Conservation (phyloP, 2,113 vertebrate genomes). For the Thinocorus orbignyianus region DNA sequence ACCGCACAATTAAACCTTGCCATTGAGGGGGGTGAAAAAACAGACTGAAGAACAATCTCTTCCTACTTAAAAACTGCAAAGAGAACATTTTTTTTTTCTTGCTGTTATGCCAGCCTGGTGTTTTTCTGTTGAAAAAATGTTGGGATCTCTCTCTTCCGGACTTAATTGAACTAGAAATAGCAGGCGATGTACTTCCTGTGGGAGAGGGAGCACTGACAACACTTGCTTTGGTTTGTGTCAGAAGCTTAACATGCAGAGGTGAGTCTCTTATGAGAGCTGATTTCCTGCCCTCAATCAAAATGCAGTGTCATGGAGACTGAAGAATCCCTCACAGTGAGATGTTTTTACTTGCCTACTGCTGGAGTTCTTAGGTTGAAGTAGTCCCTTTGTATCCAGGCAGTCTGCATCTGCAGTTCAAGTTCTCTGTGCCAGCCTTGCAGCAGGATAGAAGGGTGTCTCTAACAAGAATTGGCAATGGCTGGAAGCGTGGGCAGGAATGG, state of each 20-base stretch:
- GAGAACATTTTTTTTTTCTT: background rate
- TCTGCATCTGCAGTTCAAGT: background rate
- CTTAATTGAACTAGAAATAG: background rate
- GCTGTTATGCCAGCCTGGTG: background rate
- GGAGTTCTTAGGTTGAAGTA: background rate
- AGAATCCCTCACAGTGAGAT: background rate
- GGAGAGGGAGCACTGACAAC: accelerated
- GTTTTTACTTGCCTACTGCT: background rate
- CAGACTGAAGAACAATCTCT: background rate
- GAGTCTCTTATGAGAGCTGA: background rate
- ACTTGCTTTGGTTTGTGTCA: background rate
- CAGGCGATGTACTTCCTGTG: background rate
- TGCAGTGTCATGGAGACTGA: background rate
- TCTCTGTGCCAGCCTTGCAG: background rate
- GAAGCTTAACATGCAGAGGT: background rate
- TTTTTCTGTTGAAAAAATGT: background rate
- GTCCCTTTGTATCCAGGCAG: accelerated
- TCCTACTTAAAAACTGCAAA: background rate
- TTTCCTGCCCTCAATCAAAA: background rate
- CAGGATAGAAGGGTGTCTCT: background rate
- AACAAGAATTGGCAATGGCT: background rate
- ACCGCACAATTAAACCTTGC: background rate
- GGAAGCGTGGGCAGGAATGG: background rate
- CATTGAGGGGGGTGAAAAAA: accelerated
- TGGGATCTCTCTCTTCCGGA: background rate